Evolutionary conservation across 1,140 invertebrate genomes (phyloP).

Genomic region (Hylaeus volcanicus): DNA sequence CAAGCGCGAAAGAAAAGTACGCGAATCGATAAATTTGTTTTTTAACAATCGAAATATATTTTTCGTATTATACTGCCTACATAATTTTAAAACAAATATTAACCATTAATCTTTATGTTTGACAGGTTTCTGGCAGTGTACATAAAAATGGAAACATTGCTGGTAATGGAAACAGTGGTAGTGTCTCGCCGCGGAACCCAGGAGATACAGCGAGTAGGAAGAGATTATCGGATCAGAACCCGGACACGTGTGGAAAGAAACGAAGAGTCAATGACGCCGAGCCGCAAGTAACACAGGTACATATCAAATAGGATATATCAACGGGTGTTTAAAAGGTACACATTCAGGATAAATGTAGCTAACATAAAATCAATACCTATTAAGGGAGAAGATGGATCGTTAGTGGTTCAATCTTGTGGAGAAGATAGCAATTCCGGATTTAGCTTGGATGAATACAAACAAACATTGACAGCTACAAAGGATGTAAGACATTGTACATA

Average conservation of each 20-base stretch:
- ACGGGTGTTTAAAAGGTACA: neutral
- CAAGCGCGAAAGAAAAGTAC: conserved; percentile 84
- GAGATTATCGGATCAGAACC: conserved; percentile 68
- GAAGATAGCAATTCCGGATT: conserved; percentile 77
- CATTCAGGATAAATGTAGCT: neutral
- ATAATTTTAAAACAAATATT: neutral
- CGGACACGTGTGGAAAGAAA: conserved; percentile 68
- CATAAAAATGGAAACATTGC: conserved; percentile 71
- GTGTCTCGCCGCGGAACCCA: conserved; percentile 67
- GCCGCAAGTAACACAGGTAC: conserved; percentile 65
- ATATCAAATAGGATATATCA: neutral
- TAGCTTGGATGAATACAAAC: conserved; percentile 76
- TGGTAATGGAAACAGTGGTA: conserved; percentile 68
- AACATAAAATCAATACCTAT: neutral
- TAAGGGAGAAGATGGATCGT: conserved; percentile 69
- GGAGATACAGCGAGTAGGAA: conserved; percentile 59
- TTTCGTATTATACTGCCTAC: neutral
- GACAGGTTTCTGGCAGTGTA: conserved; percentile 64
- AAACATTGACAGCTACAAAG: conserved; percentile 69
- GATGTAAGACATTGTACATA: conserved; percentile 73
- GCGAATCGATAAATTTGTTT: neutral
- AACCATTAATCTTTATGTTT: neutral
- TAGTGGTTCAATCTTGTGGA: conserved; percentile 71
- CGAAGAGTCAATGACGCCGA: conserved; percentile 68
- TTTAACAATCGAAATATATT: neutral